Base-by-base conservation (phyloP, 2,113 vertebrate species). In the Lasiurus cinereus region DNA sequence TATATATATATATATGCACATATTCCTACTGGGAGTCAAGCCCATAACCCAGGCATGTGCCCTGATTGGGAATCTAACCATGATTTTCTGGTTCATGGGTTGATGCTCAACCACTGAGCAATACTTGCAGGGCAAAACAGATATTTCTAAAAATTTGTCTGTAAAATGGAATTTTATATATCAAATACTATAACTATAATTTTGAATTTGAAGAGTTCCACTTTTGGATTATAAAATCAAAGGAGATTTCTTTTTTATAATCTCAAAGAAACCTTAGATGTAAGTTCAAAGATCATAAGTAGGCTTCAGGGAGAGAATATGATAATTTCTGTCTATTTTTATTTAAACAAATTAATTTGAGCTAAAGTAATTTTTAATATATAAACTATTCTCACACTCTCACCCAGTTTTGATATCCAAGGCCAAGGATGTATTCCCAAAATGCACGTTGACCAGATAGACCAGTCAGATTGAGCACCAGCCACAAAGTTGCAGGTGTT, bases 71-170 rank as follows among this genome's bases (percentile, higher is more conserved):
- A 59, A 59, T 59, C 56, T 59, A 59, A 59, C 21, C 21, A 8
- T 24, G 56, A 24, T 9, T 9, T 59, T 9, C 56, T 59, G 8
- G 56, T 24, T 59, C 56, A 24, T 59, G 56, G 22, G 56, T 24
- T 59, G 56, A 59, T 59, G 56, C 22, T 59, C 56, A 59, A 59
- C 22, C 56, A 24, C 56, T 59, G 56, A 59, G 56, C 22, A 59
- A 59, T 22, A 24, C 56, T 59, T 21, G 56, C 56, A 59, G 56
- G 56, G 8, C n/a, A 92, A 31, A 85, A 82, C 0, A 67, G 21
- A 24, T 83, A 48, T 87, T 94, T 86, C 39, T 64, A 54, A 72
- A 86, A 90, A 85, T n/a, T 22, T 89, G 27, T 77, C 29, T 54
- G 0, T 29, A 62, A 87, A 94, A 43, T 77, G 43, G 15, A 54